Percentiles rank a stretch among this genome's conserved stretches.
phyloP scores from a whole-genome alignment of 64 coral and sea anemone species.

The Stichodactyla helianthus region DNA sequence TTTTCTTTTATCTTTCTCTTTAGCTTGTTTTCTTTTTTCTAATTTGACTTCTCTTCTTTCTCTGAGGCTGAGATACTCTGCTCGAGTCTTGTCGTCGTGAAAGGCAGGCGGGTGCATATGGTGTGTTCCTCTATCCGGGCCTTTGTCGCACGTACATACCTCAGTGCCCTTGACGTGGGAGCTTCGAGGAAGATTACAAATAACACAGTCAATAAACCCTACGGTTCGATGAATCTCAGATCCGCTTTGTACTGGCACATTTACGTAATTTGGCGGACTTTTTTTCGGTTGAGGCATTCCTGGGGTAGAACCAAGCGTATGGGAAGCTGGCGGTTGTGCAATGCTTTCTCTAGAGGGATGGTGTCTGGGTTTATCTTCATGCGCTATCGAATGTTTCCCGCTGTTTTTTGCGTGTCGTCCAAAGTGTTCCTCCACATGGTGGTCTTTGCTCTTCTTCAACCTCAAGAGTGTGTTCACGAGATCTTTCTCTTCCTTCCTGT shows the following conservation, averaged over 20 bases:
- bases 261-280: not conserved
- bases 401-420: not conserved
- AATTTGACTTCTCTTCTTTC: not conserved
- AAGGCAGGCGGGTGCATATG: constrained; percentile 1
- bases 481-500: constrained; percentile 78
- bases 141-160: constrained; percentile 25
- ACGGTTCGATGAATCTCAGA: constrained; percentile 49
- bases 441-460: constrained; percentile 58
- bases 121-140: constrained; percentile 27
- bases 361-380: not conserved
- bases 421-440: not conserved
- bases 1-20: constrained; percentile 1
- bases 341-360: not conserved
- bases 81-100: constrained; percentile 4
- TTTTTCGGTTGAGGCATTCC: not conserved
- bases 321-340: not conserved
- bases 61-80: not conserved
- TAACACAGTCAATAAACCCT: constrained; percentile 62
- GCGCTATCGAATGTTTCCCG: not conserved
- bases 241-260: constrained; percentile 15
- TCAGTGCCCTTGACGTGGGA: constrained; percentile 30
- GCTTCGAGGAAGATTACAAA: constrained; percentile 62
- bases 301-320: not conserved
- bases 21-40: too few relatives aligned
- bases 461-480: constrained; percentile 55